These are phyloP conservation scores for Acrossocheilus wenchowensis DNA, from an alignment of 2,797 vertebrate genomes.

Conservation along the genomic window DNA sequence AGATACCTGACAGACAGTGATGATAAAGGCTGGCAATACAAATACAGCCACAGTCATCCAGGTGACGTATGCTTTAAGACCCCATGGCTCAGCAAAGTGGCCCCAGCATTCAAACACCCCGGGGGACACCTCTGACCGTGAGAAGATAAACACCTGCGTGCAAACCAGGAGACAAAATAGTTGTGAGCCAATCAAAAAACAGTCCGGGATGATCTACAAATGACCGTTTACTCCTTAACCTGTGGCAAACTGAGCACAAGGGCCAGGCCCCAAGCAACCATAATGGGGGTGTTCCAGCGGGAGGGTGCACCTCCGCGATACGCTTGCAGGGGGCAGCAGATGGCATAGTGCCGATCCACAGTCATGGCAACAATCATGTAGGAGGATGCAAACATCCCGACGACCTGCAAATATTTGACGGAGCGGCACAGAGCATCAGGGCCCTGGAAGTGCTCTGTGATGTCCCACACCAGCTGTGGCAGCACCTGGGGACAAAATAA, in stretches of 20 bases:
- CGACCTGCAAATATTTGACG: conserved; percentile 90
- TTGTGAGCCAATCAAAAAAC: not conserved
- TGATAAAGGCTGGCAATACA: conserved; percentile 81
- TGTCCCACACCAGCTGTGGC: conserved; percentile 91
- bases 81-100: conserved; percentile 82
- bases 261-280: conserved; percentile 84
- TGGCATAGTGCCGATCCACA: conserved; percentile 87
- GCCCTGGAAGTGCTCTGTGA: conserved; percentile 85
- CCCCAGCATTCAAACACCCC: conserved; percentile 87
- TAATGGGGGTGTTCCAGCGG: conserved; percentile 79
- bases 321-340: conserved; percentile 87
- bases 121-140: conserved; percentile 76
- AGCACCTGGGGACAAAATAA: conserved; percentile 77
- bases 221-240: conserved; percentile 67
- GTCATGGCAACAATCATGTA: conserved; percentile 92
- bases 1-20: conserved; percentile 80
- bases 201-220: not conserved
- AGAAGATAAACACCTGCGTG: conserved; percentile 85
- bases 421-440: conserved; percentile 85
- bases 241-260: conserved; percentile 89
- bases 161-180: not conserved
- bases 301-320: conserved; percentile 82
- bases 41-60: conserved; percentile 88
- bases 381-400: conserved; percentile 94
- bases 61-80: conserved; percentile 86